A percentile compares a stretch with the other conserved stretches of the same genome.
Evolutionary conservation across 1,140 invertebrate species (phyloP).

Genomic region (Neodiprion pinetum): DNA sequence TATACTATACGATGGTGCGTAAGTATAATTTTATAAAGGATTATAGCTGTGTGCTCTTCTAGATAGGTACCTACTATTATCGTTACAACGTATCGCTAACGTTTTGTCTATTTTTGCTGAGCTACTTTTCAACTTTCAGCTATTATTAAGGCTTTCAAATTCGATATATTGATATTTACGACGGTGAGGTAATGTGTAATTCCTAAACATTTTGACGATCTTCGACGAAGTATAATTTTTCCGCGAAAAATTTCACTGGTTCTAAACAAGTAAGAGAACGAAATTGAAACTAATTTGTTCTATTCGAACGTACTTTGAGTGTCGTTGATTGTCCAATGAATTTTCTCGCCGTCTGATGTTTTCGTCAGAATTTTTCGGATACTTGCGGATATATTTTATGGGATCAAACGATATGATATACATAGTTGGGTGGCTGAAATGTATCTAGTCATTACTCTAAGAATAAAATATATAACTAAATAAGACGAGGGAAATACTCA

Average conservation of each 20-base stretch:
- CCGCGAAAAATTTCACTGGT: constrained; percentile 52
- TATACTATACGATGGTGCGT: no score
- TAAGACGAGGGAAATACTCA: constrained; percentile 40
- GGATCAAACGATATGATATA: constrained; percentile 54
- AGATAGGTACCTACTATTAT: constrained; percentile 35
- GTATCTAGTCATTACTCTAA: constrained; percentile 61
- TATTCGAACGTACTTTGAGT: neutral
- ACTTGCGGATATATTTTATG: constrained; percentile 50
- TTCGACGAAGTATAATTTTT: constrained; percentile 40
- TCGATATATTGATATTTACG: constrained; percentile 31
- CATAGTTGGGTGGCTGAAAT: constrained; percentile 49
- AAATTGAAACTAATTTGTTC: neutral
- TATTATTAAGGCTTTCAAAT: constrained; percentile 41
- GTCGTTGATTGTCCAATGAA: neutral
- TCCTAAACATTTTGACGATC: constrained; percentile 34
- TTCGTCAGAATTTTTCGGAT: constrained; percentile 24
- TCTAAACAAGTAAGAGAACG: neutral
- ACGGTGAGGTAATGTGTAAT: constrained; percentile 40
- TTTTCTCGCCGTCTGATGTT: neutral
- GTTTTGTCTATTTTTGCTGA: constrained; percentile 50
- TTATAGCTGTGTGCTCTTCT: constrained; percentile 35
- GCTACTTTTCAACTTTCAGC: constrained; percentile 40
- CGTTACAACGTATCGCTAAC: neutral
- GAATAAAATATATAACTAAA: constrained; percentile 34
- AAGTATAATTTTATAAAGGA: neutral